These are phyloP conservation scores for Tryphoninae sp. DNA, from an alignment of 2,888 invertebrate genomes.

Conservation along the genomic window DNA sequence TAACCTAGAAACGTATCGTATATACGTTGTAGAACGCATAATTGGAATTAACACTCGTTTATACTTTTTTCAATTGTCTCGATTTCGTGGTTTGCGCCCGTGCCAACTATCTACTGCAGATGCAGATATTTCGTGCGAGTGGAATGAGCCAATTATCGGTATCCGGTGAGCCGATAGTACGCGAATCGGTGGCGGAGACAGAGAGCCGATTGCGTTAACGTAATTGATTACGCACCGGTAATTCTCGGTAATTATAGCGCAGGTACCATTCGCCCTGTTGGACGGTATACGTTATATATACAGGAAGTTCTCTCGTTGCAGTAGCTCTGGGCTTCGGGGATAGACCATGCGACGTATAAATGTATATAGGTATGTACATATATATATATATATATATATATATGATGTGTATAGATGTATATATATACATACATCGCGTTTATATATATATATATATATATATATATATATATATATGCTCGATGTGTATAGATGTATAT, in stretches of 20 bases:
- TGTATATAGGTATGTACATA: conserved; percentile 21
- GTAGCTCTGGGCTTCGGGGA: conserved; percentile 25
- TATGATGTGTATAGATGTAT: no score
- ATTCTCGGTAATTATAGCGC: conserved; percentile 78
- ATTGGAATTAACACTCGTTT: conserved; percentile 5
- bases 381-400: not conserved
- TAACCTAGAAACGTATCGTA: not conserved
- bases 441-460: conserved; percentile 14
- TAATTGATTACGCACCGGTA: conserved; percentile 79
- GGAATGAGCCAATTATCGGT: conserved; percentile 71
- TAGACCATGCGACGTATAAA: conserved; percentile 20
- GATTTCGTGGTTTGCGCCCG: conserved; percentile 5
- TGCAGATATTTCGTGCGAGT: conserved; percentile 53
- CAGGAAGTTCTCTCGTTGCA: conserved; percentile 20
- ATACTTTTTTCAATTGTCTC: conserved; percentile 8
- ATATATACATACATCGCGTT: conserved; percentile 13
- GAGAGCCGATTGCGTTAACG: conserved; percentile 75
- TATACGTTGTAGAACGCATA: not conserved
- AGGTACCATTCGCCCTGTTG: conserved; percentile 60
- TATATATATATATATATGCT: not conserved
- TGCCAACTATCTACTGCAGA: conserved; percentile 23
- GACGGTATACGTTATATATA: conserved; percentile 23
- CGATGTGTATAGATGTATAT: no score
- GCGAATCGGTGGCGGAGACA: conserved; percentile 41
- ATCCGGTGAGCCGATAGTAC: conserved; percentile 70